These are phyloP conservation scores for Clamator glandarius DNA, from an alignment of 2,797 vertebrate species.

Conservation along the genomic window DNA sequence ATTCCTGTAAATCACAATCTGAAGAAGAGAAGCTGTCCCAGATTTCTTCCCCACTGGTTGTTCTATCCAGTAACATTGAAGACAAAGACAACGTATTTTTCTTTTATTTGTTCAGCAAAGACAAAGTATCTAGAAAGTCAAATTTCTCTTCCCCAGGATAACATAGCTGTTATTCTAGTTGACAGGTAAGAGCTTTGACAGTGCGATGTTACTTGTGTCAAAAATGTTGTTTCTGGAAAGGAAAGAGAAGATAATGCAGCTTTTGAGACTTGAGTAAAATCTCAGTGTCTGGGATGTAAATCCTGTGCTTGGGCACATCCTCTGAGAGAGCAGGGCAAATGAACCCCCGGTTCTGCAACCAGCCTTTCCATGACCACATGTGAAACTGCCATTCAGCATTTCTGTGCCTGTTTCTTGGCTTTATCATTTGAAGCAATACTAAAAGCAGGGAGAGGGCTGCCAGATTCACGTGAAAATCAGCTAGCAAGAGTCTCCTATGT, in stretches of 20 bases:
- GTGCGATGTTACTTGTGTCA: not conserved
- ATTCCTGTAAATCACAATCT: not conserved
- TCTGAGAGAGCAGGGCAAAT: not conserved
- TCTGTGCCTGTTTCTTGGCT: not conserved
- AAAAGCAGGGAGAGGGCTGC: not conserved
- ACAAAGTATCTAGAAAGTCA: not conserved
- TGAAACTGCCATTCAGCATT: not conserved
- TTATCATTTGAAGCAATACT: not conserved
- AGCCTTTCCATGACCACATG: not conserved
- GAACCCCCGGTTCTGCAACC: not conserved
- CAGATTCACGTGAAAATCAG: not conserved
- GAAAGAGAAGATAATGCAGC: not conserved
- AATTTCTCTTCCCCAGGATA: not conserved
- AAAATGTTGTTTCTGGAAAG: not conserved
- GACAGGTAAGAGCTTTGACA: not conserved
- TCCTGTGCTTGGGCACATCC: not conserved
- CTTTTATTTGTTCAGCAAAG: not conserved
- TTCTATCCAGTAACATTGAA: not conserved
- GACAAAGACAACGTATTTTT: not conserved
- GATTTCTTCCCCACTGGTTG: not conserved
- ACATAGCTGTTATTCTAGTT: not conserved
- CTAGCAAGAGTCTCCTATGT: not conserved
- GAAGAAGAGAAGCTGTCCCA: not conserved
- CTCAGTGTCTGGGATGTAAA: not conserved
- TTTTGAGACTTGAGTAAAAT: not conserved